phyloP scores from a whole-genome alignment of 2,797 vertebrate species.

The Enteromius anoplus region DNA sequence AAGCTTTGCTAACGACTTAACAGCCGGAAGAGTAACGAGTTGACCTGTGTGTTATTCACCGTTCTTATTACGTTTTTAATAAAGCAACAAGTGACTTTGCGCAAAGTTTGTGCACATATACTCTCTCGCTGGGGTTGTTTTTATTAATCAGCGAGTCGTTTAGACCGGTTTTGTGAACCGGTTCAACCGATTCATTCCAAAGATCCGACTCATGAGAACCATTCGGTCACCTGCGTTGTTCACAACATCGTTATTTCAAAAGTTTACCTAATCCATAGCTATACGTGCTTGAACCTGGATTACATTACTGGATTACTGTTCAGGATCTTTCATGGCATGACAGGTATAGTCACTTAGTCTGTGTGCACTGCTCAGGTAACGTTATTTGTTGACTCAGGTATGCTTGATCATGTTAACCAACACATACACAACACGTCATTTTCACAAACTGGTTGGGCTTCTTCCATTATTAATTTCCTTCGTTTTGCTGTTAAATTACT shows the following conservation, averaged over 20 bases:
- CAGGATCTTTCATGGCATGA: conserved; percentile 10
- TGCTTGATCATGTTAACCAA: not conserved
- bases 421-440: not conserved
- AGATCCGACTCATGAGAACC: not conserved
- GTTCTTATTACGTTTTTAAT: not conserved
- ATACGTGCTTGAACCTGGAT: not conserved
- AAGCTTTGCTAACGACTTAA: conserved; percentile 56
- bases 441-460: not conserved
- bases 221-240: not conserved
- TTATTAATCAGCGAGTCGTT: not conserved
- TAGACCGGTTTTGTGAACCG: not conserved
- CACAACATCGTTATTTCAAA: not conserved
- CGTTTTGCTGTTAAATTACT: not conserved
- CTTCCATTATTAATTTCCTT: not conserved
- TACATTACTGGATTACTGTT: not conserved
- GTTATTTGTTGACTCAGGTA: not conserved
- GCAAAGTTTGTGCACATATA: not conserved
- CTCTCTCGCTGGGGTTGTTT: not conserved
- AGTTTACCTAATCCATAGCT: not conserved
- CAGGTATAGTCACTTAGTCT: conserved; percentile 7
- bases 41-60: conserved; percentile 10
- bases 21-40: conserved; percentile 18
- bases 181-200: conserved; percentile 2
- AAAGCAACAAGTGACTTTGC: not conserved
- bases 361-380: not conserved